Base-by-base conservation (phyloP, 2,113 vertebrate genomes). In the Sebastes schlegelii region DNA sequence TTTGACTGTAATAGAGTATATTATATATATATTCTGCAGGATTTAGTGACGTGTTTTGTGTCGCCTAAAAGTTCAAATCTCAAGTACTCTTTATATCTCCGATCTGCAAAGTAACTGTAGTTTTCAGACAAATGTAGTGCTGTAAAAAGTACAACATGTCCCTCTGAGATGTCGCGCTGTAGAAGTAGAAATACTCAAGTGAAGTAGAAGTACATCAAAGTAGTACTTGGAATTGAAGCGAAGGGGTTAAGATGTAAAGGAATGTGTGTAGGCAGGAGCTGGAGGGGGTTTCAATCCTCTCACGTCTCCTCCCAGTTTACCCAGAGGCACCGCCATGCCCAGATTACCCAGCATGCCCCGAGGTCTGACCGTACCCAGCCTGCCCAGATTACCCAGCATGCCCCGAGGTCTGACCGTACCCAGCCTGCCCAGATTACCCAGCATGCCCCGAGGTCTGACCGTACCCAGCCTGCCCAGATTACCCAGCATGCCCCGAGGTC, bases 291-390 rank as follows among this genome's bases (percentile, higher is more conserved):
- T 34, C 26, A 34, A 34, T 34, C 55, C 23, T 21, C 12, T 58
- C 55, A 58, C 55, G 16, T 17, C n/a, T 26, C 21, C 21, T 21
- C 55, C 55, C 55, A 58, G 55, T 5, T 58, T 23, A 4, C 48
- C 48, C 48, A 49, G 48, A 10, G 48, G 10, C 48, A 10, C 13
- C 48, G 48, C 48, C 13, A 6, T 60, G 5, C 58, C 79, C 49
- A 80, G 76, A n/a, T 85, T 91, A 73, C 84, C 86, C 81, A 86
- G 76, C 43, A 21, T 88, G 80, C 82, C 48, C 14, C 11, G 48
- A 49, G 23, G 80, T 16, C 48, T 13, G 11, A 26, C 45, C 11
- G 4, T 77, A 8, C 74, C 81, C 45, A 71, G 23, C n/a, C 1
- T 77, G 2, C 58, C 23, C 49, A 54, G 48, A 21, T 26, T 82